Conservation (phyloP, 92 coral and sea anemone genomes). For the Siderastrea siderea region DNA sequence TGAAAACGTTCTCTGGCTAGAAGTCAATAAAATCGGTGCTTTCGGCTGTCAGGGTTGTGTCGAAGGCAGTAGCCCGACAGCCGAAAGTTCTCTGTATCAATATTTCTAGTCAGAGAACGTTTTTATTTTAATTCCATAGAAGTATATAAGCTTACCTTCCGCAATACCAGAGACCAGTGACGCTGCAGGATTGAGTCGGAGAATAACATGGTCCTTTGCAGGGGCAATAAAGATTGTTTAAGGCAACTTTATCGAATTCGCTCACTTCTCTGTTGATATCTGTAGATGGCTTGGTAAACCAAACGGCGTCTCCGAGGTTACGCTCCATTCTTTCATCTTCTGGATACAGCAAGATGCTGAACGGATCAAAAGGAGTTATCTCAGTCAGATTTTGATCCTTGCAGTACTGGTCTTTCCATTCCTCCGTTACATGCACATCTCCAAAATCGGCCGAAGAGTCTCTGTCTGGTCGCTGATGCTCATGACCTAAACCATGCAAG, state of each 20-base stretch:
- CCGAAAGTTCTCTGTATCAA: no score
- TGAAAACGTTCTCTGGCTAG: no score
- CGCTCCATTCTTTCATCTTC: not conserved
- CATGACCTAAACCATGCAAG: slow-evolving; percentile 43
- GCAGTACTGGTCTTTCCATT: not conserved
- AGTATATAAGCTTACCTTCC: slow-evolving; percentile 7
- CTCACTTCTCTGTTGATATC: not conserved
- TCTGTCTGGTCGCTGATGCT: slow-evolving; percentile 41
- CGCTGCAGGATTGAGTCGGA: not conserved
- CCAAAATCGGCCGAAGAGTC: slow-evolving; percentile 29
- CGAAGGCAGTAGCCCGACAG: no score
- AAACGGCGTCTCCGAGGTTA: not conserved
- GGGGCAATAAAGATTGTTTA: slow-evolving; percentile 3
- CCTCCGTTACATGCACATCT: not conserved
- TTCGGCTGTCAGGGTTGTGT: no score
- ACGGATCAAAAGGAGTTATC: slow-evolving; percentile 1
- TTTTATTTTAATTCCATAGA: no score
- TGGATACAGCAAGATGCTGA: slow-evolving; percentile 2
- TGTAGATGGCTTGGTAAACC: not conserved
- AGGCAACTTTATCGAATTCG: slow-evolving; percentile 2
- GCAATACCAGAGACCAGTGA: slow-evolving; percentile 22
- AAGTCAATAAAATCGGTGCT: no score
- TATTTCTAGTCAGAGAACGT: no score
- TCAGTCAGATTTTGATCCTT: not conserved
- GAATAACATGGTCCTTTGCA: not conserved